Percentiles rank a stretch among this genome's conserved stretches.
phyloP scores from a whole-genome alignment of 2,888 invertebrate species.

The Ochlodes sylvanus region DNA sequence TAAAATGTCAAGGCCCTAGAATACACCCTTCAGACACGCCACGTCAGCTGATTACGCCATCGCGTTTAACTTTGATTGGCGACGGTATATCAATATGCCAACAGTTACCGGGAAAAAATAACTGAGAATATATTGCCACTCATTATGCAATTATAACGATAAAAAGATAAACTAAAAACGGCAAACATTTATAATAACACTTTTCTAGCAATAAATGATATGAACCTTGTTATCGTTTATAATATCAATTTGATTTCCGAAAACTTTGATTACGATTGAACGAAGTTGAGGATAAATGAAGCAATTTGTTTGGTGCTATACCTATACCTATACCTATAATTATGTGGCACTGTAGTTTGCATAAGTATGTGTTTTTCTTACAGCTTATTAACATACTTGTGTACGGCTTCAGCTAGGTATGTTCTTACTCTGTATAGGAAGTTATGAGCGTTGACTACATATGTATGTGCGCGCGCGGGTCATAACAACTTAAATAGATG shows the following conservation, averaged over 20 bases:
- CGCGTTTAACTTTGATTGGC: slow-evolving; percentile 64
- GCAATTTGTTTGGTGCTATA: neutral
- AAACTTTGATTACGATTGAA: neutral
- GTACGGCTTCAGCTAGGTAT: slow-evolving; percentile 30
- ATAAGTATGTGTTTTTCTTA: slow-evolving; percentile 10
- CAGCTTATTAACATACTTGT: slow-evolving; percentile 28
- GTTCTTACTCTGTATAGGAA: slow-evolving; percentile 21
- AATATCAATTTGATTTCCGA: neutral
- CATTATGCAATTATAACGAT: slow-evolving; percentile 1
- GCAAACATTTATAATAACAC: neutral
- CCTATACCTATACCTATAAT: too few relatives aligned
- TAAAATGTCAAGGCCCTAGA: slow-evolving; percentile 55
- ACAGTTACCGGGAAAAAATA: slow-evolving; percentile 50
- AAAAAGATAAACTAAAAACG: neutral
- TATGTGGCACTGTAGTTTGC: neutral
- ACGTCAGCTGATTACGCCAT: slow-evolving; percentile 53
- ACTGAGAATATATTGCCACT: slow-evolving; percentile 11
- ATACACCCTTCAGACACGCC: slow-evolving; percentile 44
- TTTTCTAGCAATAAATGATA: neutral
- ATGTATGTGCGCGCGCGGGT: neutral
- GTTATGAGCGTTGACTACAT: neutral
- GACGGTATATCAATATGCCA: slow-evolving; percentile 44
- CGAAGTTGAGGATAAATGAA: neutral
- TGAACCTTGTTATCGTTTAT: slow-evolving; percentile 1
- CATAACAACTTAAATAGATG: slow-evolving; percentile 5